phyloP scores from a whole-genome alignment of 1,140 invertebrate genomes.

The Neocloeon triangulifer region DNA sequence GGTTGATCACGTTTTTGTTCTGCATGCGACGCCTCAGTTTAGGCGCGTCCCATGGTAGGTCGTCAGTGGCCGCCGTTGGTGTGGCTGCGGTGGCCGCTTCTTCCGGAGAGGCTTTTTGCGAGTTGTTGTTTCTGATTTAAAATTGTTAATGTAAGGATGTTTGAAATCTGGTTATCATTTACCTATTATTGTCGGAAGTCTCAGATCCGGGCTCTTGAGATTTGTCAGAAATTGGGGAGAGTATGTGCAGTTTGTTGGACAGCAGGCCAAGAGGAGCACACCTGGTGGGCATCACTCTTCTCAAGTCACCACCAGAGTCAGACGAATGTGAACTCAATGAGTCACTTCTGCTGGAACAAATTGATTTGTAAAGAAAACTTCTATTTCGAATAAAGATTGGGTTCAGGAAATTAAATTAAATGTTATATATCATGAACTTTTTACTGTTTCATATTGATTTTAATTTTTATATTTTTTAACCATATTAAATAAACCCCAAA shows the following conservation, averaged over 20 bases:
- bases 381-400: too few relatives aligned
- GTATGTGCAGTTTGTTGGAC: conserved; percentile 54
- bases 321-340: conserved; percentile 62
- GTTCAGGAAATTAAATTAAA: too few relatives aligned
- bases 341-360: too few relatives aligned
- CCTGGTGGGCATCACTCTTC: not conserved
- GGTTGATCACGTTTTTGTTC: conserved; percentile 54
- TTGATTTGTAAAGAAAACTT: too few relatives aligned
- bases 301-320: conserved; percentile 32
- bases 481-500: too few relatives aligned
- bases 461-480: too few relatives aligned
- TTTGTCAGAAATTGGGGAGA: conserved; percentile 75
- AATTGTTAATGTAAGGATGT: too few relatives aligned
- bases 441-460: too few relatives aligned
- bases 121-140: conserved; percentile 55
- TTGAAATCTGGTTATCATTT: too few relatives aligned
- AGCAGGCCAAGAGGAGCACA: not conserved
- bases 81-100: conserved; percentile 17
- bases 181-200: conserved; percentile 50
- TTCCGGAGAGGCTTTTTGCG: conserved; percentile 41
- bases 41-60: conserved; percentile 8
- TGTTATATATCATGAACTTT: too few relatives aligned
- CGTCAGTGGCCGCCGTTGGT: conserved; percentile 3
- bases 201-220: conserved; percentile 66
- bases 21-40: conserved; percentile 30